phyloP scores from a whole-genome alignment of 2,888 invertebrate genomes.

The Tyria jacobaeae region DNA sequence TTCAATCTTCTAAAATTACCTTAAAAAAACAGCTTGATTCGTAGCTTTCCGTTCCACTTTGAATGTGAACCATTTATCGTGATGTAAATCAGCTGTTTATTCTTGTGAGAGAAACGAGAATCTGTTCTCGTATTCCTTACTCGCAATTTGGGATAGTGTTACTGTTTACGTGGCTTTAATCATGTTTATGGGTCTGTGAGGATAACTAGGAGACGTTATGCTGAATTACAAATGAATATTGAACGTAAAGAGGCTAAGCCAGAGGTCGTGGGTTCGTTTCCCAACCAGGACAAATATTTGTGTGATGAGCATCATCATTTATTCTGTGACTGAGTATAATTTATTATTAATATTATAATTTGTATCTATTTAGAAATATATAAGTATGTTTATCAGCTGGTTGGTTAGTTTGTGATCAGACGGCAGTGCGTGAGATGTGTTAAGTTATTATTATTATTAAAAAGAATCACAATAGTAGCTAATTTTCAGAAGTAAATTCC shows the following conservation, averaged over 20 bases:
- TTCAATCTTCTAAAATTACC: background rate
- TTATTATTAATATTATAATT: too few species aligned
- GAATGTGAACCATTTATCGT: slow-evolving; percentile 13
- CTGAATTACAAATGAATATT: background rate
- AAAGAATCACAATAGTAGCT: background rate
- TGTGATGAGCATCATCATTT: too few species aligned
- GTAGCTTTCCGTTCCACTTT: slow-evolving; percentile 3
- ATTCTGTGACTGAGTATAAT: too few species aligned
- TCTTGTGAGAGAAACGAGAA: slow-evolving; percentile 13
- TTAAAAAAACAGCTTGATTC: slow-evolving; percentile 7
- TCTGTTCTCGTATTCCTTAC: slow-evolving; percentile 13
- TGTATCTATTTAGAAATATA: too few species aligned
- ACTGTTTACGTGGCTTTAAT: slow-evolving; percentile 10
- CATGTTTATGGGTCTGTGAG: slow-evolving; percentile 1
- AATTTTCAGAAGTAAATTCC: background rate
- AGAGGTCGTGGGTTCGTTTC: too few species aligned
- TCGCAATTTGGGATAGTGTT: slow-evolving; percentile 15
- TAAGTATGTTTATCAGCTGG: too few species aligned
- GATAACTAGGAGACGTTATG: background rate
- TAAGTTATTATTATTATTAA: too few species aligned
- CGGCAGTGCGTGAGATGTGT: too few species aligned
- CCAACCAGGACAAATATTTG: too few species aligned
- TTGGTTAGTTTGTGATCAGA: too few species aligned
- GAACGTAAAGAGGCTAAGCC: too few species aligned
- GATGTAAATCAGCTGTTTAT: slow-evolving; percentile 22